Evolutionary conservation across 2,113 vertebrate species (phyloP), one percentile per base, ranked within the genome.

Genomic region (Mobula birostris): DNA sequence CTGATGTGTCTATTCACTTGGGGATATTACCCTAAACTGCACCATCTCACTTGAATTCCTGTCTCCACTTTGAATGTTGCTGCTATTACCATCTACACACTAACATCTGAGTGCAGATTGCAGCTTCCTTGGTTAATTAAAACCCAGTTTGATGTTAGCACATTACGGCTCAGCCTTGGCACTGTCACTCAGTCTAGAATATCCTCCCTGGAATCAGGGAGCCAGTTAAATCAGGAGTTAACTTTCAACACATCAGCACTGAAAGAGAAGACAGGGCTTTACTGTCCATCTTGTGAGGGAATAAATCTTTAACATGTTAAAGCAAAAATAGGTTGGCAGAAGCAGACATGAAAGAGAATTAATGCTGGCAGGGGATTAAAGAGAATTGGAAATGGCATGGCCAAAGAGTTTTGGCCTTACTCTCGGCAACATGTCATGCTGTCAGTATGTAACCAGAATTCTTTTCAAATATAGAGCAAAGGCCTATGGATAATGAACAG

Each of bases 301-400:
- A 93, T 93, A 72, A 93, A 93, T 74, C 91, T 93, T 93, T 74
- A 93, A 93, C 91, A 70, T 93, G 91, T 93, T 74, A 93, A 93
- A 93, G 72, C 72, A 93, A 93, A 93, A 93, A 93, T 93, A 70
- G 91, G 68, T 93, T 93, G 91, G 91, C 91, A 74, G 91, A 70
- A 76, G 91, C 91, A 56, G 91, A 93, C 91, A 93, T 93, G 91
- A 93, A 93, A 93, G 91, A 11, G 91, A 93, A 48, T 70, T 56
- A 56, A 56, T 36, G 21, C 40, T 93, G 91, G 91, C 91, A 74
- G 36, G 12, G 68, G 91, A 93, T 93, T 36, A 93, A 93, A 93
- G 91, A 74, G 91, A 93, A 93, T 93, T 93, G 27, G 70, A 93
- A 93, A 93, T 93, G 91, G 70, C 70, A 76, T 93, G 91, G 72